Base-by-base conservation (phyloP, 1,140 invertebrate species). In the Camponotus vicinus region DNA sequence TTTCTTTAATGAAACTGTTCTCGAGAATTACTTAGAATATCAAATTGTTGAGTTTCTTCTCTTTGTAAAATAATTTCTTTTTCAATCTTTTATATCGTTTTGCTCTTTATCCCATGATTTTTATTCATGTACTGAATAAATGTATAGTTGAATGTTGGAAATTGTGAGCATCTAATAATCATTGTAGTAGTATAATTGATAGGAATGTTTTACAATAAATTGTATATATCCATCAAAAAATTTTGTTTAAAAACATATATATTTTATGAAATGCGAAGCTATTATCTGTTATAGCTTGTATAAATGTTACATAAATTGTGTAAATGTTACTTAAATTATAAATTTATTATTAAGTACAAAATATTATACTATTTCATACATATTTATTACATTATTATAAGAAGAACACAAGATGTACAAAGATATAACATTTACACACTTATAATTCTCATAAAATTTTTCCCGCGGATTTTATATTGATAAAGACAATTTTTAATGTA, bases 1-100 rank as follows among this genome's bases (percentile, higher is more conserved):
- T 79, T 69, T 40, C 63, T 80, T 32, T 37, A 79, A 55, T 45
- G 64, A 9, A 80, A 37, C 34, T 55, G 64, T 49, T 80, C 64
- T 69, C 63, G 45, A 55, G 64, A 80, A 80, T 80, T 80, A 80
- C 77, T 69, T 69, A 40, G 77, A 80, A 69, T 52, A 52, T 80
- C 63, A 63, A 69, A 80, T 80, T 69, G 64, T 40, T 80, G 45
- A 45, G n/a, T 80, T 79, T 79, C 45, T 69, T 21, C 7, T 55
- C 77, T 80, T 79, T 80, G 77, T 57, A 45, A 67, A 45, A n/a
- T 79, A 79, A 79, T 79, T 67, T 45, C 32, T 63, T 42, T 63
- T 79, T 52, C 67, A 49, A 64, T 45, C 40, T 69, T 45, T 69
- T 69, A 64, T 69, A 69, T 80, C 64, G 34, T 69, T 37, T 69